These are phyloP conservation scores for Cheilosia scutellata DNA, from an alignment of 2,888 invertebrate species.

Conservation along the genomic window DNA sequence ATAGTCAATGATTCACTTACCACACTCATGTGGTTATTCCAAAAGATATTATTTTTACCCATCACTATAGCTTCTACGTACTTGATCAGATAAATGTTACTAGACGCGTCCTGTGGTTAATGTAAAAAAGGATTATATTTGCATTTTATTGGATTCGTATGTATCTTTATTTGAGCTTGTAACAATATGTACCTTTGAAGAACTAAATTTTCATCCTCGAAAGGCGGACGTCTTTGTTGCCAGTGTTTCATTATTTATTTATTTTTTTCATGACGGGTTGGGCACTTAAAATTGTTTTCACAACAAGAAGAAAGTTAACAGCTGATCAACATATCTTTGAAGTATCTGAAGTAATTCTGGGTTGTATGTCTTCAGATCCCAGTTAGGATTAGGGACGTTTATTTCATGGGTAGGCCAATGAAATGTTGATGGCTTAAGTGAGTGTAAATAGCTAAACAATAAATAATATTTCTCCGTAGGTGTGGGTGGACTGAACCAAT, in stretches of 20 bases:
- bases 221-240: conserved; percentile 22
- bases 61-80: neutral
- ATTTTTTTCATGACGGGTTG: neutral
- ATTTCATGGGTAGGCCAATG: conserved; percentile 3
- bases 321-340: conserved; percentile 25
- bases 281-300: conserved; percentile 25
- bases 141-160: conserved; percentile 6
- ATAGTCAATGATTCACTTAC: too few species aligned
- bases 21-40: too few species aligned
- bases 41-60: too few species aligned
- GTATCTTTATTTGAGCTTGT: neutral
- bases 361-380: neutral
- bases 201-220: conserved; percentile 41
- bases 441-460: conserved; percentile 36
- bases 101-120: conserved; percentile 42
- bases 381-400: neutral
- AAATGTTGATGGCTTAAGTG: conserved; percentile 51
- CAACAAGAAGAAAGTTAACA: conserved; percentile 41
- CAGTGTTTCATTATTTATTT: neutral
- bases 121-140: conserved; percentile 36
- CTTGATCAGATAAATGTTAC: conserved; percentile 56
- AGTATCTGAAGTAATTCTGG: neutral
- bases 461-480: neutral
- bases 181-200: conserved; percentile 22
- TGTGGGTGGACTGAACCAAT: neutral